Percentiles rank a stretch among this genome's conserved stretches.
Evolutionary conservation across 2,797 vertebrate genomes (phyloP).

Genomic region (Pangasius mekongensis): DNA sequence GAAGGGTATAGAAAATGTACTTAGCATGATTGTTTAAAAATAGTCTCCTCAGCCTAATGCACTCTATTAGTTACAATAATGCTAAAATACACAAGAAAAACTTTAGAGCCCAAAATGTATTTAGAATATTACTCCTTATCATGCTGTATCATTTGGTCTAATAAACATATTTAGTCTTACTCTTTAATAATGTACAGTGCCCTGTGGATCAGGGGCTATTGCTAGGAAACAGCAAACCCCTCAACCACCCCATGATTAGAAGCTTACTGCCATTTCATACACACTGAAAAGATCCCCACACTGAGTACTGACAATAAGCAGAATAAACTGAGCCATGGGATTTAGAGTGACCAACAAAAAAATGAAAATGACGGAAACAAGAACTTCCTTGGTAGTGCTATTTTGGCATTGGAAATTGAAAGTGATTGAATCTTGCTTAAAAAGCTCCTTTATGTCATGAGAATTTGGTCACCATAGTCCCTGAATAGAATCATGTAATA

Average conservation of each 20-base stretch:
- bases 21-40: background rate
- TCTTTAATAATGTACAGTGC: background rate
- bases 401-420: background rate
- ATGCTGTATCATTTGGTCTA: background rate
- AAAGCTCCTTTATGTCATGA: background rate
- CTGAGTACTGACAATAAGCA: conserved; percentile 23
- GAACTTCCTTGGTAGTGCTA: conserved; percentile 3
- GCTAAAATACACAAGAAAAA: background rate
- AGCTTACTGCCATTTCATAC: conserved; percentile 8
- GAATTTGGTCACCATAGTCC: background rate
- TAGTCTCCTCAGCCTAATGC: background rate
- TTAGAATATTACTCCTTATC: background rate
- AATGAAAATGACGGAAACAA: conserved; percentile 13
- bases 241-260: conserved; percentile 8
- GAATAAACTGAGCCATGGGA: background rate
- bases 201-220: background rate
- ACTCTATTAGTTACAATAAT: background rate
- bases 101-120: background rate
- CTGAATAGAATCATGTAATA: background rate
- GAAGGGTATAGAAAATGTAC: conserved; percentile 1
- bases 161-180: background rate
- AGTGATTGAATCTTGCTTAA: background rate
- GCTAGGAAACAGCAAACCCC: conserved; percentile 7
- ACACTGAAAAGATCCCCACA: conserved; percentile 22
- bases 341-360: conserved; percentile 1